Evolutionary conservation across 2,888 invertebrate genomes (phyloP).

Genomic region (Heterodera filipjevi): DNA sequence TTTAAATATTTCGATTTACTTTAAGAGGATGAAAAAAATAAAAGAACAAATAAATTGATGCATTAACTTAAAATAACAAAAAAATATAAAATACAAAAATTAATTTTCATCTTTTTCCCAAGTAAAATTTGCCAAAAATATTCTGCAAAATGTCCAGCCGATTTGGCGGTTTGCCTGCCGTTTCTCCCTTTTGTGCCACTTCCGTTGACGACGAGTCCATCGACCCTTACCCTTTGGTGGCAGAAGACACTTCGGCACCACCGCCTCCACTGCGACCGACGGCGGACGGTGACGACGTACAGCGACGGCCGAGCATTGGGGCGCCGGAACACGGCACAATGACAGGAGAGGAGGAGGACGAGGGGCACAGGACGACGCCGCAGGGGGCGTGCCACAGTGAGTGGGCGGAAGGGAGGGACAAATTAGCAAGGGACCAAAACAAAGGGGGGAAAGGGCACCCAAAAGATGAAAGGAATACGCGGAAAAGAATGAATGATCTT

Average conservation of each 20-base stretch:
- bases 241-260: not conserved
- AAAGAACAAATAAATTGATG: too few relatives aligned
- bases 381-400: constrained; percentile 8
- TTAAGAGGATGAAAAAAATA: too few relatives aligned
- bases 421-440: not conserved
- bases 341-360: not conserved
- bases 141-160: not conserved
- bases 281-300: not conserved
- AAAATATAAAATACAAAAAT: too few relatives aligned
- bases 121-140: not conserved
- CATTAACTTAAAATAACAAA: too few relatives aligned
- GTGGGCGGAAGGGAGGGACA: not conserved
- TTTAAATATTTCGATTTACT: too few relatives aligned
- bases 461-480: too few relatives aligned
- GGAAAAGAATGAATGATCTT: not conserved
- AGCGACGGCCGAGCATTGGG: not conserved
- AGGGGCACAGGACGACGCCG: not conserved
- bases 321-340: not conserved
- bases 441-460: not conserved
- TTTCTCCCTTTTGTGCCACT: not conserved
- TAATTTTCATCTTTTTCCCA: too few relatives aligned
- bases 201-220: constrained; percentile 5
- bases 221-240: not conserved
- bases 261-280: not conserved
- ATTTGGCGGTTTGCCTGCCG: not conserved